Conservation (phyloP, 1,140 invertebrate species). For the Paraescarpia echinospica region DNA sequence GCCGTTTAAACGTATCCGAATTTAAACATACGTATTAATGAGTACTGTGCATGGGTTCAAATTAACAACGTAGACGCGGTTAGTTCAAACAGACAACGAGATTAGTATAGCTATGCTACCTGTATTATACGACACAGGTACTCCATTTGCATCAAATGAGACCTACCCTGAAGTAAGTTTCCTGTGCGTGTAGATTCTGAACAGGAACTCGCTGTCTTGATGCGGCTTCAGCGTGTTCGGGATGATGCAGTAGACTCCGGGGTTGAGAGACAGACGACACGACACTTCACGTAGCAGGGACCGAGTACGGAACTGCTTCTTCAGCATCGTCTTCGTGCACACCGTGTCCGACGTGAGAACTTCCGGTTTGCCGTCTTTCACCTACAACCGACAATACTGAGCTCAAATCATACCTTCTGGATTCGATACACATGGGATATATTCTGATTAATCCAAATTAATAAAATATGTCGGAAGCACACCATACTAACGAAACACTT, state of each 20-base stretch:
- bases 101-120: too few relatives aligned
- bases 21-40: too few relatives aligned
- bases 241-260: constrained; percentile 19
- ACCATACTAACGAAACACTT: too few relatives aligned
- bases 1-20: too few relatives aligned
- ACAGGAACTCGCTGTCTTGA: constrained; percentile 20
- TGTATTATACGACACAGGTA: too few relatives aligned
- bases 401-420: too few relatives aligned
- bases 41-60: too few relatives aligned
- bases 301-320: background rate
- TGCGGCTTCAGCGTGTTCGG: constrained; percentile 8
- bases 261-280: background rate
- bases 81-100: too few relatives aligned
- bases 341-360: background rate
- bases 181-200: constrained; percentile 9
- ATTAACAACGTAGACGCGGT: too few relatives aligned
- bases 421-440: too few relatives aligned
- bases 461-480: too few relatives aligned
- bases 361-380: background rate
- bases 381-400: background rate
- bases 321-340: background rate
- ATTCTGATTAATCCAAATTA: too few relatives aligned
- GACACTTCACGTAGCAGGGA: constrained; percentile 8
- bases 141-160: background rate
- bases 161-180: background rate